Evolutionary conservation across 2,888 invertebrate species (phyloP).

Genomic region (Pogonocherus hispidulus): DNA sequence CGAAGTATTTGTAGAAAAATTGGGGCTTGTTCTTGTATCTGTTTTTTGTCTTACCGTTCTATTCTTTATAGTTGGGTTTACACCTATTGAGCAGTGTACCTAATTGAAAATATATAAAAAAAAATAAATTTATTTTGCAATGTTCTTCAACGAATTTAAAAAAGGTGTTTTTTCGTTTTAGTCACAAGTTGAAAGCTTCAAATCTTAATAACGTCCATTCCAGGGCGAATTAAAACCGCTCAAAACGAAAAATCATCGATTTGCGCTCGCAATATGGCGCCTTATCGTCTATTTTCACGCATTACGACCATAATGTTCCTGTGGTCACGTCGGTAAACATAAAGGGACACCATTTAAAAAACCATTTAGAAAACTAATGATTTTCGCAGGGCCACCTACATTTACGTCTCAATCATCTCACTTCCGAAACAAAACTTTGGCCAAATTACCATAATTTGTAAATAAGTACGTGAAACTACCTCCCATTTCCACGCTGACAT

Average conservation of each 20-base stretch:
- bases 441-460: conserved; percentile 32
- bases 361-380: conserved; percentile 46
- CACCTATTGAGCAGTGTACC: too few relatives aligned
- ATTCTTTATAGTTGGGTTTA: too few relatives aligned
- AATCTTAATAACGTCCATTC: too few relatives aligned
- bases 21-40: too few relatives aligned
- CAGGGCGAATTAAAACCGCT: too few relatives aligned
- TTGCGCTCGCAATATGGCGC: conserved; percentile 24
- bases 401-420: conserved; percentile 53
- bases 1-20: too few relatives aligned
- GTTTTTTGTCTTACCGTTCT: too few relatives aligned
- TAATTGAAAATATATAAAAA: too few relatives aligned
- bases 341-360: conserved; percentile 43
- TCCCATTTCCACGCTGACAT: conserved; percentile 7
- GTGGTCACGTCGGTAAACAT: conserved; percentile 19
- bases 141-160: too few relatives aligned
- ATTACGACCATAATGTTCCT: conserved; percentile 1
- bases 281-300: conserved; percentile 22
- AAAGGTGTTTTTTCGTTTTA: too few relatives aligned
- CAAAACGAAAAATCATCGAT: conserved; percentile 2
- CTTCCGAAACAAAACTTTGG: conserved; percentile 41
- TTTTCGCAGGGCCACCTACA: conserved; percentile 43
- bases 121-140: too few relatives aligned
- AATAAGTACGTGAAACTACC: conserved; percentile 19
- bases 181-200: too few relatives aligned